Percentiles rank a stretch among this genome's conserved stretches.
Conservation (phyloP, 2,888 invertebrate genomes). For the Desoria tigrina region DNA sequence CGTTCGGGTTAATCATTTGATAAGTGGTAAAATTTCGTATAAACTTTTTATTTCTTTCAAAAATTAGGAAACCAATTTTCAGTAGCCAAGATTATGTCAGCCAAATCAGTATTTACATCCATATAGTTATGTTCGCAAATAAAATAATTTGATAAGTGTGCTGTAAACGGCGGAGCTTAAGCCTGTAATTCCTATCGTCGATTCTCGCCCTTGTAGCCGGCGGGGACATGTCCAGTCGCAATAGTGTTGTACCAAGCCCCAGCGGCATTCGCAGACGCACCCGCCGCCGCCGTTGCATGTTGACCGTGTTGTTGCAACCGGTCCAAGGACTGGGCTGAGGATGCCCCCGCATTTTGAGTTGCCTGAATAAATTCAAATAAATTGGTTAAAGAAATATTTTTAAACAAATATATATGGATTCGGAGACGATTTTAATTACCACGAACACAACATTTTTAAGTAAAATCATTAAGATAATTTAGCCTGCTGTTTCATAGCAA, state of each 20-base stretch:
- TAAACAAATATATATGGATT: background rate
- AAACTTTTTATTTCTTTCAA: background rate
- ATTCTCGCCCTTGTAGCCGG: constrained; percentile 49
- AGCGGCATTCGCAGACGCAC: constrained; percentile 45
- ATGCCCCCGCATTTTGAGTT: constrained; percentile 47
- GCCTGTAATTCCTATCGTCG: background rate
- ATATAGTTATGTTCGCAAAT: background rate
- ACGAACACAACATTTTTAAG: background rate
- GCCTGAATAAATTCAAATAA: constrained; percentile 44
- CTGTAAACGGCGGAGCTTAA: background rate
- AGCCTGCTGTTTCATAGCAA: no score
- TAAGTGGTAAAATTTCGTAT: background rate
- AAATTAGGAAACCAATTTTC: background rate
- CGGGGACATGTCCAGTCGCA: constrained; percentile 47
- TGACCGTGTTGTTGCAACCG: constrained; percentile 50
- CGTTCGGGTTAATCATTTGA: no score
- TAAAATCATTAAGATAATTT: no score
- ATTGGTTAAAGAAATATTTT: constrained; percentile 6
- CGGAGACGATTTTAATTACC: no score
- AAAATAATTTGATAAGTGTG: background rate
- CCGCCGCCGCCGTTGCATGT: constrained; percentile 40
- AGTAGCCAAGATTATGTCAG: no score
- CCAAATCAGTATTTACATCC: no score
- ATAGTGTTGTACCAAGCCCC: constrained; percentile 51
- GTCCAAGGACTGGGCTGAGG: constrained; percentile 42